Base-by-base conservation (phyloP, 2,113 vertebrate genomes). In the Panurus biarmicus region DNA sequence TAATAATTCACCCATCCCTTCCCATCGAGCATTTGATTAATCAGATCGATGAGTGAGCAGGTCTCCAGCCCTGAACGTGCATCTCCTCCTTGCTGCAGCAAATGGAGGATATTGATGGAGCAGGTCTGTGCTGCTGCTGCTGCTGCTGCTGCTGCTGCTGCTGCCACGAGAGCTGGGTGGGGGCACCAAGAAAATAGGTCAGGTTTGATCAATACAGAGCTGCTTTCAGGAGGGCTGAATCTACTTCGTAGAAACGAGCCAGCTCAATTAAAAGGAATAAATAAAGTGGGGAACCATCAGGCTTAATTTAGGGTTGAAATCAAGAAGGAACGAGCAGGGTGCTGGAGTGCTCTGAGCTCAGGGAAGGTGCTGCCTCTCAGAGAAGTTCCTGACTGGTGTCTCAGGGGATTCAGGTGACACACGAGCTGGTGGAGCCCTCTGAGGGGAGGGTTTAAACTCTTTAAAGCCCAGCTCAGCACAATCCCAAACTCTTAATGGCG, bases 131-230 rank as follows among this genome's bases (percentile, higher is more conserved):
- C 21, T 53, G 79, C 35, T 21, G 82, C 64, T 7, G 70, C 40
- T 29, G 84, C 61, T 57, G 89, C 77, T 33, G 90, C 21, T 53
- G 79, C 35, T 21, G 82, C 64, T 7, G 70, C 40, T 29, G 84
- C 61, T 57, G 89, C 58, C 36, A 9, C 35, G 1, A 21, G 35
- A 47, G 36, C 81, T 12, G 47, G 54, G 66, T 44, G 90, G 90
- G 70, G 2, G 57, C 69, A 22, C 79, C 69, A 64, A 57, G 96
- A 86, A 95, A 96, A 95, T 96, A 95, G 95, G 96, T 94, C 88
- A 93, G 90, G 35, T 95, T 93, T 75, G 84, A 95, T 96, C 96
- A 65, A 96, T 96, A 93, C 70, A 14, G 67, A 57, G 67, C 76
- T 86, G 88, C 48, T 81, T 92, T 56, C 7, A 5, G 44, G 83